Evolutionary conservation across 2,113 vertebrate genomes (phyloP).

Genomic region (Anseranas semipalmata): DNA sequence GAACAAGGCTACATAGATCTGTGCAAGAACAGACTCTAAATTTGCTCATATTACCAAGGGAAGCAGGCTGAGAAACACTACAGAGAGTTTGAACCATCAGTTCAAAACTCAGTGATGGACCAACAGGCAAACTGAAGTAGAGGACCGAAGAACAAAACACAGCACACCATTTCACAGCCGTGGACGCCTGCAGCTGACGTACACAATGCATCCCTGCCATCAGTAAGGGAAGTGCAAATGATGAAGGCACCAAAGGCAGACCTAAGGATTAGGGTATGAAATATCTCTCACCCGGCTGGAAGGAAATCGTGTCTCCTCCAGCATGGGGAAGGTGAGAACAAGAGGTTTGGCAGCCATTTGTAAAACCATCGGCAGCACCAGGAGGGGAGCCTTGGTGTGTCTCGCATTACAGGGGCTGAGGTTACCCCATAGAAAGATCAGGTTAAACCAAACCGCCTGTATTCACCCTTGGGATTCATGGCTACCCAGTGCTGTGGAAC

Average conservation of each 20-base stretch:
- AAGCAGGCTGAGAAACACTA: not conserved
- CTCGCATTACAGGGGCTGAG: not conserved
- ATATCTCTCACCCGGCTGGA: not conserved
- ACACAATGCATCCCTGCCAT: not conserved
- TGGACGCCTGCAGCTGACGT: not conserved
- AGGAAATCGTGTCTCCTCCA: not conserved
- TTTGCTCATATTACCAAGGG: not conserved
- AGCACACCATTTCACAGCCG: fast-evolving
- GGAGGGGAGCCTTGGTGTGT: not conserved
- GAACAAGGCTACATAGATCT: not conserved
- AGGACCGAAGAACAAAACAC: not conserved
- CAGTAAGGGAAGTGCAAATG: not conserved
- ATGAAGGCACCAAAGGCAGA: not conserved
- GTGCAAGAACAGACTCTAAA: not conserved
- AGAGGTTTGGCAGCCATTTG: not conserved
- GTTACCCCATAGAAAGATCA: not conserved
- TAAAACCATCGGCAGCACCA: not conserved
- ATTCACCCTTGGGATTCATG: not conserved
- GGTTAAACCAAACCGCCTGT: not conserved
- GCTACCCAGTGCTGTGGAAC: not conserved
- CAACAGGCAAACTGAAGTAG: not conserved
- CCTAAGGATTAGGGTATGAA: not conserved
- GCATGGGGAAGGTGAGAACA: not conserved
- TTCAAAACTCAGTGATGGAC: not conserved
- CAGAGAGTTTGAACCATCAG: not conserved